These are phyloP conservation scores for Ameiurus melas DNA, from an alignment of 2,113 vertebrate genomes.

Conservation along the genomic window DNA sequence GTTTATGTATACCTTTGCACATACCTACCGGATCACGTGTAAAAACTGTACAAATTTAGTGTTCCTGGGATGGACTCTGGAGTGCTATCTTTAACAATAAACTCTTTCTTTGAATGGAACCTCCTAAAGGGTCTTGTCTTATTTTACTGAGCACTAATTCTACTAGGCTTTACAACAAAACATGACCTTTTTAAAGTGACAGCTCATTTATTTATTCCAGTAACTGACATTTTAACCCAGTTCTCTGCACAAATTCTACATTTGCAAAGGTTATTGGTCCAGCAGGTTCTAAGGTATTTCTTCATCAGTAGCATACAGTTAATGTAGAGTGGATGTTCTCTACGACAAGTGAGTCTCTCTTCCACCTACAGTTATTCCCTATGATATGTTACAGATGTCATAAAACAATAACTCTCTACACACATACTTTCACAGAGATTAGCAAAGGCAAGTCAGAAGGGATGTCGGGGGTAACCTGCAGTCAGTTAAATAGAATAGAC, in stretches of 20 bases:
- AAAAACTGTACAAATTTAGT: not conserved
- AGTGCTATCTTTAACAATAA: not conserved
- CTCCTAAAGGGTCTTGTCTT: not conserved
- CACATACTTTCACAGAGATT: not conserved
- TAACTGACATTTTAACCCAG: not conserved
- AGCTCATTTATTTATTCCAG: conserved; percentile 30
- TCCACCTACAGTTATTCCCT: conserved; percentile 22
- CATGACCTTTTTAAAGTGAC: not conserved
- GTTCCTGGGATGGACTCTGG: not conserved
- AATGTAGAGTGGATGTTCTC: not conserved
- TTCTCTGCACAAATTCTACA: not conserved
- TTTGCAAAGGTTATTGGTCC: conserved; percentile 10
- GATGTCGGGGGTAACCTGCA: not conserved
- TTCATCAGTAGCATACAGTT: not conserved
- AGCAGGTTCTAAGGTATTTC: conserved; percentile 19
- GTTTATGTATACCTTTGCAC: not conserved
- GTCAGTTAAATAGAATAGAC: conserved; percentile 10
- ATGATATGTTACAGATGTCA: not conserved
- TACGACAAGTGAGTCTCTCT: conserved; percentile 10
- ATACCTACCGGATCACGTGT: not conserved
- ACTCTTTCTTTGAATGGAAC: not conserved
- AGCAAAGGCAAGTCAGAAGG: not conserved
- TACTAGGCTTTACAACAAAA: not conserved
- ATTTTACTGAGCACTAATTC: not conserved
- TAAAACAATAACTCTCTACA: conserved; percentile 22